phyloP scores from a whole-genome alignment of 1,140 invertebrate genomes.

The Cepaea nemoralis region DNA sequence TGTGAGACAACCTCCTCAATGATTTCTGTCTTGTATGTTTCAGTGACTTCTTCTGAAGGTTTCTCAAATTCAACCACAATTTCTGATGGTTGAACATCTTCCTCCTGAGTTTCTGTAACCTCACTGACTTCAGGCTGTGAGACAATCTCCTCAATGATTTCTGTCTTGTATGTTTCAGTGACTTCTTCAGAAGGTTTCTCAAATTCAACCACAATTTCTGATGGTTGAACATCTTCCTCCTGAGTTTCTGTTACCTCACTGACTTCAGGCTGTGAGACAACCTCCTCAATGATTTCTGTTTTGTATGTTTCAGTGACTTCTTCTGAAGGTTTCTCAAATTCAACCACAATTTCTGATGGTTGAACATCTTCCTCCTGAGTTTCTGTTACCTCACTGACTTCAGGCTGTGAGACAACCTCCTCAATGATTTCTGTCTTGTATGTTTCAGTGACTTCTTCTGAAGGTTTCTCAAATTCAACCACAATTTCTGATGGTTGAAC shows the following conservation, averaged over 20 bases:
- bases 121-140: constrained; percentile 41
- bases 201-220: constrained; percentile 36
- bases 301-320: constrained; percentile 37
- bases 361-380: constrained; percentile 46
- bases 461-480: constrained; percentile 39
- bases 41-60: constrained; percentile 45
- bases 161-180: constrained; percentile 38
- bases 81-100: constrained; percentile 44
- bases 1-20: constrained; percentile 29
- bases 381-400: constrained; percentile 44
- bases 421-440: constrained; percentile 45
- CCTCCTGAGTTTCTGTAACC: constrained; percentile 41
- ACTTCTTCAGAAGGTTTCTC: constrained; percentile 35
- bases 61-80: constrained; percentile 50
- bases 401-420: constrained; percentile 45
- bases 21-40: constrained; percentile 44
- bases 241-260: constrained; percentile 40
- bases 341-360: constrained; percentile 50
- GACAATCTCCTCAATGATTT: constrained; percentile 32
- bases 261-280: constrained; percentile 42
- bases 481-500: constrained; percentile 42
- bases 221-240: constrained; percentile 29
- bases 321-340: constrained; percentile 41
- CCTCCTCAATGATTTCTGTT: constrained; percentile 39
- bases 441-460: constrained; percentile 46